Base-by-base conservation (phyloP, 2,113 vertebrate genomes). In the Lamprologus ornatipinnis region DNA sequence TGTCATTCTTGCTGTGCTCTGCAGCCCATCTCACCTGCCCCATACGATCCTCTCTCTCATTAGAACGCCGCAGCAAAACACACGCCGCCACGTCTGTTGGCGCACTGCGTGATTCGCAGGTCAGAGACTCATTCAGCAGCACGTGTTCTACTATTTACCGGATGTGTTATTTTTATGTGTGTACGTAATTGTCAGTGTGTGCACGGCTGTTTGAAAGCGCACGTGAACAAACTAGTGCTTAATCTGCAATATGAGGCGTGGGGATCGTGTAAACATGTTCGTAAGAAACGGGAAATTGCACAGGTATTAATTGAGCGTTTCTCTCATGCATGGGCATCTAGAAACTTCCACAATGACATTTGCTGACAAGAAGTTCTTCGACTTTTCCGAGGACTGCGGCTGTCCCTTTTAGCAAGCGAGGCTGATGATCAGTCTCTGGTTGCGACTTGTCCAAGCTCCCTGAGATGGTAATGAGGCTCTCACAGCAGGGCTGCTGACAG, bases 101-200 rank as follows among this genome's bases (percentile, higher is more conserved):
- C 37, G 55, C 87, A 55, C 91, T 88, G 88, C 90, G 90, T 90
- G 91, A 93, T 88, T 92, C 88, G 83, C 86, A 92, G 91, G 83
- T 92, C 84, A 89, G 78, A 91, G 17, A 54, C 60, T 85, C 85
- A 17, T 81, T 82, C 84, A 17, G 63, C 79, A 70, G 80, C 60
- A 58, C 79, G 65, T 83, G 81, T 82, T 81, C 35, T 53, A 37
- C 15, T n/a, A 35, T 51, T 80, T 80, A 63, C 57, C 17, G 9
- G 40, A 79, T 13, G n/a, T 3, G 14, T 79, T 21, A 23, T 49
- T 49, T 47, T 14, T 31, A 6, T 33, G 17, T 15, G 23, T 58
- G 63, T 33, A 45, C 2, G 6, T 47, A 78, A 78, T 51, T 51
- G 45, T 55, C 35, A 14, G 40, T 12, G 83, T 49, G 17, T 26